These are phyloP conservation scores for Nothura maculosa DNA, from an alignment of 2,797 vertebrate species.

Conservation along the genomic window DNA sequence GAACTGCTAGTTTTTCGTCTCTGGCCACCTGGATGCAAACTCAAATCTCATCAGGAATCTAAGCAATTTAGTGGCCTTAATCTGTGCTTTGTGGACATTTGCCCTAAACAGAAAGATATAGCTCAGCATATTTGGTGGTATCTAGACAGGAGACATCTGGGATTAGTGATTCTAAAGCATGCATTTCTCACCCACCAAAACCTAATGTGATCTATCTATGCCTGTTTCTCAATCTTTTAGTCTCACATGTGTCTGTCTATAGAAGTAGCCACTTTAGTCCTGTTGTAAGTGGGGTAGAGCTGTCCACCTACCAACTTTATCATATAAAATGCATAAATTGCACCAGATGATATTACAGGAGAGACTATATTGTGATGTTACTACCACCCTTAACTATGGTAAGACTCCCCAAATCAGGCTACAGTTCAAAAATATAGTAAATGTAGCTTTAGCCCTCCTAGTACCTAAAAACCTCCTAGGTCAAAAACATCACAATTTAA, in stretches of 20 bases:
- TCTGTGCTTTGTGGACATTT: neutral
- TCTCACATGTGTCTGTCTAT: neutral
- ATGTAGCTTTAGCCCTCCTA: neutral
- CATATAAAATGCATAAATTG: neutral
- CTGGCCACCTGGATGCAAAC: neutral
- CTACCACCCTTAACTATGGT: neutral
- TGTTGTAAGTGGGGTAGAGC: neutral
- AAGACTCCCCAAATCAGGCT: neutral
- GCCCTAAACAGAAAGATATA: neutral
- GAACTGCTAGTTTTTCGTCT: neutral
- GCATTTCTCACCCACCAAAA: neutral
- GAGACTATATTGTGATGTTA: fast-evolving
- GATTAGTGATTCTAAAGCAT: neutral
- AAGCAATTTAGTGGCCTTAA: neutral
- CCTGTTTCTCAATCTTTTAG: neutral
- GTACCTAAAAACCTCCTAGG: neutral
- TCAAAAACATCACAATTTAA: neutral
- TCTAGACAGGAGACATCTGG: neutral
- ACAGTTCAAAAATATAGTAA: neutral
- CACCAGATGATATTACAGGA: neutral
- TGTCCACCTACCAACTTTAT: neutral
- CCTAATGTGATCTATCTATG: neutral
- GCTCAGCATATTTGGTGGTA: neutral
- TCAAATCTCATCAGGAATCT: neutral
- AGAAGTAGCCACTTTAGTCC: neutral